These are phyloP conservation scores for Bombus terrestris DNA, from an alignment of 1,140 invertebrate genomes.

Conservation along the genomic window DNA sequence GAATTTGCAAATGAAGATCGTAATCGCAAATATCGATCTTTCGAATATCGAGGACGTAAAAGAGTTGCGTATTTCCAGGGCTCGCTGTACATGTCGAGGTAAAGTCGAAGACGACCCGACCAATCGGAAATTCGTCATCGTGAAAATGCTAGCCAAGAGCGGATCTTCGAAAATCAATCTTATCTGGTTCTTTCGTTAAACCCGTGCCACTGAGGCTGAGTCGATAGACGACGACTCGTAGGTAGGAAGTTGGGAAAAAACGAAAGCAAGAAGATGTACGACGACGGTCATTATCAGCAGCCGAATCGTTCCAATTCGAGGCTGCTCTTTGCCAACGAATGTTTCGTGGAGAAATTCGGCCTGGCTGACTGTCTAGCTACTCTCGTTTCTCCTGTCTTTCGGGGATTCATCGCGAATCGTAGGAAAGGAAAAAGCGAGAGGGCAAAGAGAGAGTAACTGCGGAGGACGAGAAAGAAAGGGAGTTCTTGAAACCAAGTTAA, in stretches of 20 bases:
- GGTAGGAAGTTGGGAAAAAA: neutral
- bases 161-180: neutral
- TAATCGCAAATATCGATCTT: no score
- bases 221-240: neutral
- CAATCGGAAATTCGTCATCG: no score
- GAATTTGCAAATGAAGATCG: no score
- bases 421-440: neutral
- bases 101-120: no score
- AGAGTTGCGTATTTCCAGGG: no score
- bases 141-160: no score
- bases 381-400: conserved; percentile 14
- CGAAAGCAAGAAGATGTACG: conserved; percentile 9
- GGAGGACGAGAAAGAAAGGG: neutral
- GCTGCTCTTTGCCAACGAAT: conserved; percentile 30
- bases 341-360: neutral
- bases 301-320: conserved; percentile 11
- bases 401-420: conserved; percentile 15
- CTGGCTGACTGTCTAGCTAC: neutral
- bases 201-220: neutral
- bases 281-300: conserved; percentile 33
- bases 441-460: neutral
- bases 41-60: no score
- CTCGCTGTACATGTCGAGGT: no score
- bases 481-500: conserved; percentile 47
- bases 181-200: neutral